Base-by-base conservation (phyloP, 1,140 invertebrate genomes). In the Scaptomyza hsui region DNA sequence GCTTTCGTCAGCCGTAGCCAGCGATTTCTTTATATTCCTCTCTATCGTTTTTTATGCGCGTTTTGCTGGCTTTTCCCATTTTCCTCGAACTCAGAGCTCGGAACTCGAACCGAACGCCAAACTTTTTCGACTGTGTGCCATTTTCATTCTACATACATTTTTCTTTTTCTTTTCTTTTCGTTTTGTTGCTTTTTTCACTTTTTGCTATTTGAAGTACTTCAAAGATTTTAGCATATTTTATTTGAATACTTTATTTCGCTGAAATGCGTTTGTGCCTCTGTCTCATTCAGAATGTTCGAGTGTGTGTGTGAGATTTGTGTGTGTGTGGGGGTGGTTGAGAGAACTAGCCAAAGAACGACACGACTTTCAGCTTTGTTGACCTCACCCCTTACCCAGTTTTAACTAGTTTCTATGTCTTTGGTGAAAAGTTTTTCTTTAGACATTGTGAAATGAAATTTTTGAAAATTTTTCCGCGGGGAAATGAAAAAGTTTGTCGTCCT, bases 181-280 rank as follows among this genome's bases (percentile, higher is more conserved):
- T 60, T 78, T 60, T 52, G 56, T 57, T 63, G 26, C 26, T 68
- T 49, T 48, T 72, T 88, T 48, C 60, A 61, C 75, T 78, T 82
- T 75, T 80, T 85, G 77, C 77, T 72, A 85, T 86, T 85, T 85
- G 77, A 85, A 85, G 81, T 85, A 81, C 82, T 88, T 85, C 81
- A 85, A 85, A 85, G 82, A 88, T 88, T 88, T 88, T 88, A 88
- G 82, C 82, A 88, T 88, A 88, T 88, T 88, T 88, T 88, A 88
- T 88, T 89, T 88, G 82, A 88, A 88, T 88, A 88, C 82, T 88
- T 88, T 88, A 88, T 88, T 88, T 88, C 78, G 74, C 59, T 88
- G 68, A 72, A 88, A 82, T 88, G 76, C 67, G 68, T 79, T 69
- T 68, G 26, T 29, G 41, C 53, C 67, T 70, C 49, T 60, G 48